Base-by-base conservation (phyloP, 2,113 vertebrate species). In the Oryzias celebensis region DNA sequence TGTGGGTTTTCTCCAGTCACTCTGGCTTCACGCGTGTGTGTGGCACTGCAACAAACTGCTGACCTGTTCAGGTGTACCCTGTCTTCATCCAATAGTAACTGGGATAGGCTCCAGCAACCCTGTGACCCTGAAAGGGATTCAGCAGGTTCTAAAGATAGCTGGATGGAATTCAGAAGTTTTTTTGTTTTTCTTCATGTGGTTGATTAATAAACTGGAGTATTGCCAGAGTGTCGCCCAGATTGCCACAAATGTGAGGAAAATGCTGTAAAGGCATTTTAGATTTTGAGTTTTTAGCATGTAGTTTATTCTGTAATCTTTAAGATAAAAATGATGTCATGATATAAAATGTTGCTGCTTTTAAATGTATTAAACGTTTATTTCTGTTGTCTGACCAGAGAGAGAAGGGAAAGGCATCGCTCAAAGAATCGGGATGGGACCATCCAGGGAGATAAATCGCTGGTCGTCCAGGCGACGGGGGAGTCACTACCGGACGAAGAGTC, bases 401-500 rank as follows among this genome's bases (percentile, higher is more conserved):
- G 94, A n/a, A 89, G 94, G 72, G 94, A 95, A 59, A 78, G 92
- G 13, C 94, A 94, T 52, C 93, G 94, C 60, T 93, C 92, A 0
- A 95, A 95, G 46, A 94, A 91, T 78, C 91, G 93, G 1, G 94
- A 96, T 0, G 89, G 92, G 68, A 90, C 88, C 66, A 81, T 91
- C 65, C 93, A 94, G 0, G 95, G 92, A 23, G 95, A 98, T 78
- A 97, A 96, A 65, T 96, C 95, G 0, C 94, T 96, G 77, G 93
- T 93, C 1, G 96, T 98, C 86, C 96, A 97, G 86, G 92, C 93
- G 0, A 95, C 95, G 0, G 94, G 94, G 2, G 96, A 98, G 62
- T 92, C 94, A 0, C 75, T 97, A 78, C 75, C 95, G 83, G 96
- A 97, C 55, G 92, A 93, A 0, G 95, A 97, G 78, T 96, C 94